A percentile compares a stretch with the other conserved stretches of the same genome.
Evolutionary conservation across 2,797 vertebrate species (phyloP).

Genomic region (Loriculus beryllinus): DNA sequence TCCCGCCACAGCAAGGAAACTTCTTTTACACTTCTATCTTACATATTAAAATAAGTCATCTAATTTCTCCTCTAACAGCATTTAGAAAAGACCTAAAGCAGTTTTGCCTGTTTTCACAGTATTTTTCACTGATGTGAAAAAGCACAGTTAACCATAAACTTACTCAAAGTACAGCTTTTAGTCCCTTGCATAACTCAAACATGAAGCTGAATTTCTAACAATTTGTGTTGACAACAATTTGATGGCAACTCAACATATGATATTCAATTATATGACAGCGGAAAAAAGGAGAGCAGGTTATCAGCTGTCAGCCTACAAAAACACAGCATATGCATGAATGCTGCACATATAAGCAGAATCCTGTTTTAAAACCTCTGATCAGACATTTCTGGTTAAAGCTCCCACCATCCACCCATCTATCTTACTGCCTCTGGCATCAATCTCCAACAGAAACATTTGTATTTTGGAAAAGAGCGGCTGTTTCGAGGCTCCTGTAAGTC

Average conservation of each 20-base stretch:
- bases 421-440: background rate
- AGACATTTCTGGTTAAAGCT: background rate
- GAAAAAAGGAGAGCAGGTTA: background rate
- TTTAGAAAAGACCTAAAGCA: background rate
- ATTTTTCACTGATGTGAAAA: background rate
- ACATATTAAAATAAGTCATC: background rate
- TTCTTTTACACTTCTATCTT: background rate
- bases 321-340: fast-evolving
- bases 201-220: background rate
- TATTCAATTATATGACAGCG: background rate
- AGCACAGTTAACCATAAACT: background rate
- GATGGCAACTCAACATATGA: background rate
- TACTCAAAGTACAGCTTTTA: background rate
- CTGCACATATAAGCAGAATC: fast-evolving
- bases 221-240: background rate
- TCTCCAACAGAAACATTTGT: background rate
- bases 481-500: background rate
- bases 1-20: background rate
- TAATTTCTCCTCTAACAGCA: background rate
- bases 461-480: background rate
- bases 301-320: background rate
- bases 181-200: background rate
- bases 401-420: background rate
- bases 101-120: background rate
- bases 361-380: background rate